Evolutionary conservation across 2,113 vertebrate genomes (phyloP).

Genomic region (Conger conger): DNA sequence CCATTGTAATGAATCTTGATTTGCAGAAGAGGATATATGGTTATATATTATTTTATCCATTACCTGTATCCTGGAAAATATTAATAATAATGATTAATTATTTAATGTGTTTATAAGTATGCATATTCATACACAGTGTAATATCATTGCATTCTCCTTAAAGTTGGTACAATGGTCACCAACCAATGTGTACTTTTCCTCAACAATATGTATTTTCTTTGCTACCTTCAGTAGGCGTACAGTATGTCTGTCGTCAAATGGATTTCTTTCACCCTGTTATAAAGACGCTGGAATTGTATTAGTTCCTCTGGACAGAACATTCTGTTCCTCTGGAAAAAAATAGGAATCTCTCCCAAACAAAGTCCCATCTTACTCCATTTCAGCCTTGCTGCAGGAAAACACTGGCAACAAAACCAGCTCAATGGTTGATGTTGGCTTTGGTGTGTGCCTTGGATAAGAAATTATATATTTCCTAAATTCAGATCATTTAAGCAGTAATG

Average conservation of each 20-base stretch:
- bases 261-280: not conserved
- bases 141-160: too few relatives aligned
- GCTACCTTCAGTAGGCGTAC: too few relatives aligned
- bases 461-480: not conserved
- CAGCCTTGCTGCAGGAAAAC: not conserved
- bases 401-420: not conserved
- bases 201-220: too few relatives aligned
- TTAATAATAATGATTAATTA: too few relatives aligned
- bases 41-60: too few relatives aligned
- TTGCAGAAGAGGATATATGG: too few relatives aligned
- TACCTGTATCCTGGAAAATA: too few relatives aligned
- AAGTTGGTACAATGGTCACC: too few relatives aligned
- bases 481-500: not conserved
- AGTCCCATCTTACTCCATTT: not conserved
- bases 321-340: not conserved
- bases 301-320: not conserved
- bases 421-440: not conserved
- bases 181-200: too few relatives aligned
- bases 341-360: too few relatives aligned
- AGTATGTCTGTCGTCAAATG: not conserved
- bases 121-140: too few relatives aligned
- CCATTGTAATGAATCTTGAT: not conserved
- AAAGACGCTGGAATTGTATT: not conserved
- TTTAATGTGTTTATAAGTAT: too few relatives aligned
- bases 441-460: not conserved